phyloP scores from a whole-genome alignment of 2,888 invertebrate species.

The Antitype chi region DNA sequence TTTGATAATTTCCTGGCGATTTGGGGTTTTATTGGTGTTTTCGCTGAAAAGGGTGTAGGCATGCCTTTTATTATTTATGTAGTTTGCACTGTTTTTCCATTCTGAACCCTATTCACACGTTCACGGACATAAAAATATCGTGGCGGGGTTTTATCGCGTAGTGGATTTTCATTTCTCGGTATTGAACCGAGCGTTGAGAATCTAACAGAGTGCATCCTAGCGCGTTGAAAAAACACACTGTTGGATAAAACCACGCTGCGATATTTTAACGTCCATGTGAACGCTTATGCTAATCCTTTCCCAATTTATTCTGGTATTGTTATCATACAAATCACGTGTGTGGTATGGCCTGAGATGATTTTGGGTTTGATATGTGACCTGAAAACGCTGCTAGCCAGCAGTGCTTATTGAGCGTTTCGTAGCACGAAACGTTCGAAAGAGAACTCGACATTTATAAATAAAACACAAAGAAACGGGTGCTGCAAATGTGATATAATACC shows the following conservation, averaged over 20 bases:
- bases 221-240: too few relatives aligned
- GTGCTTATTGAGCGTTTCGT: neutral
- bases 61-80: neutral
- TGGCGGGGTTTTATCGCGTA: too few relatives aligned
- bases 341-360: neutral
- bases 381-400: neutral
- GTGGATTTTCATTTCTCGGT: too few relatives aligned
- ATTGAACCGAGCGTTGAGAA: too few relatives aligned
- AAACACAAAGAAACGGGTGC: neutral
- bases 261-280: too few relatives aligned
- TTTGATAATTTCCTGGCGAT: neutral
- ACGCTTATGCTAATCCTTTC: neutral
- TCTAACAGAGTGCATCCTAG: too few relatives aligned
- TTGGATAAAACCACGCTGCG: too few relatives aligned
- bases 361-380: neutral
- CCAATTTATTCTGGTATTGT: neutral
- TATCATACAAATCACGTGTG: neutral
- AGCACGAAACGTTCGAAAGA: too few relatives aligned
- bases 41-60: neutral
- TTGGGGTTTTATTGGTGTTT: slow-evolving; percentile 1
- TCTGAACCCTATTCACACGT: neutral
- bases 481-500: neutral
- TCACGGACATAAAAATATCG: too few relatives aligned
- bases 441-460: neutral
- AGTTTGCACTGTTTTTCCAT: neutral